Evolutionary conservation across 2,797 vertebrate genomes (phyloP).

Genomic region (Melanotaenia nigrans): DNA sequence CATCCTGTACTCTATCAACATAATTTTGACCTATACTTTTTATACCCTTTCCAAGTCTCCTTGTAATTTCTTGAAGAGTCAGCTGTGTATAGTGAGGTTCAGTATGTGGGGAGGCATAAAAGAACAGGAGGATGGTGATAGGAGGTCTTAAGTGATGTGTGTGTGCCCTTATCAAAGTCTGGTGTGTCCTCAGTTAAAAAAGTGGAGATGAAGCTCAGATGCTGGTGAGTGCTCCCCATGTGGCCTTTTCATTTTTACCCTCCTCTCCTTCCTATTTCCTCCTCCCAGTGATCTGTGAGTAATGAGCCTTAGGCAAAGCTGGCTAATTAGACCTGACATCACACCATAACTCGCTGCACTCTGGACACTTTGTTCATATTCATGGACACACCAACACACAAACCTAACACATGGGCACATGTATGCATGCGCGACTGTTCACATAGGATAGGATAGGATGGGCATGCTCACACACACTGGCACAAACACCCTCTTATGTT

Average conservation of each 20-base stretch:
- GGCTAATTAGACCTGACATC: slow-evolving; percentile 82
- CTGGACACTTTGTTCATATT: slow-evolving; percentile 51
- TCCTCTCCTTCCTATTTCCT: slow-evolving; percentile 38
- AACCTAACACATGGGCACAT: background rate
- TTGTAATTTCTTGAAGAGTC: slow-evolving; percentile 35
- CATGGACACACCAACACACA: slow-evolving; percentile 26
- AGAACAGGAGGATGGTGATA: slow-evolving; percentile 41
- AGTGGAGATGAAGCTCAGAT: slow-evolving; percentile 53
- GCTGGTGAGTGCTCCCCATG: slow-evolving; percentile 51
- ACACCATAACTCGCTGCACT: slow-evolving; percentile 64
- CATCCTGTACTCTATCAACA: slow-evolving; percentile 11
- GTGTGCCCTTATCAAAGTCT: slow-evolving; percentile 72
- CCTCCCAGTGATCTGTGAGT: slow-evolving; percentile 68
- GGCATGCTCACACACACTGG: background rate
- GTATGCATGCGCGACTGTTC: background rate
- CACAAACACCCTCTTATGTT: slow-evolving; percentile 18
- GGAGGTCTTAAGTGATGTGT: slow-evolving; percentile 44
- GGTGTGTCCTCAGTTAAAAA: slow-evolving; percentile 42
- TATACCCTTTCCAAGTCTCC: slow-evolving; percentile 3
- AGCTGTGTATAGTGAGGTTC: slow-evolving; percentile 27
- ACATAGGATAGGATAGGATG: background rate
- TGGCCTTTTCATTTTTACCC: slow-evolving; percentile 61
- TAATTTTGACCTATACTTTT: slow-evolving; percentile 31
- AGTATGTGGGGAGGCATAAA: slow-evolving; percentile 20
- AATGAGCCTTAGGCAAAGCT: slow-evolving; percentile 74